Conservation (phyloP, 2,888 invertebrate species). For the Limnephilus auricula region DNA sequence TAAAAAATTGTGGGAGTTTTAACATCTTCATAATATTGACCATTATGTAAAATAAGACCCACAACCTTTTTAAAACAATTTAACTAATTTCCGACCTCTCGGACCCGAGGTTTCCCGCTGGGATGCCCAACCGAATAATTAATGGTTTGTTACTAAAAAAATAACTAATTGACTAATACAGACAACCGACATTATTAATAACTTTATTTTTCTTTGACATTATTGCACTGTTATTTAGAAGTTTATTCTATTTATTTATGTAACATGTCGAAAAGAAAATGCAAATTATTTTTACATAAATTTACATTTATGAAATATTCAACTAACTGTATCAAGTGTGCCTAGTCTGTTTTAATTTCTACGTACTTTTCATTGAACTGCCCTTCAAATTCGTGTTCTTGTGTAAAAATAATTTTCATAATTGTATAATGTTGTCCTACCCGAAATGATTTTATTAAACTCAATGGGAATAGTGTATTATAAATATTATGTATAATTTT, state of each 20-base stretch:
- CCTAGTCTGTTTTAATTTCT: no score
- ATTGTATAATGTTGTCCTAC: no score
- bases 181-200: not conserved
- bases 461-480: no score
- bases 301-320: no score
- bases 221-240: not conserved
- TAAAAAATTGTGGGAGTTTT: constrained; percentile 4
- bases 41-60: not conserved
- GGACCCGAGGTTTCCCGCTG: not conserved
- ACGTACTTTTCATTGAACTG: no score
- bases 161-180: not conserved
- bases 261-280: not conserved
- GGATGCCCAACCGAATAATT: not conserved
- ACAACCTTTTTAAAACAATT: not conserved
- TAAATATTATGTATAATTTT: no score
- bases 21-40: constrained; percentile 21
- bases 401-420: no score
- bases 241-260: not conserved
- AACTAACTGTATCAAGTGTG: no score
- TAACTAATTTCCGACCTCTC: constrained; percentile 16
- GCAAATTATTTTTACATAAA: no score
- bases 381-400: no score
- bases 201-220: not conserved
- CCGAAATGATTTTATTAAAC: no score
- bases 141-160: not conserved